phyloP scores from a whole-genome alignment of 2,797 vertebrate genomes.

The Knipowitschia caucasica region DNA sequence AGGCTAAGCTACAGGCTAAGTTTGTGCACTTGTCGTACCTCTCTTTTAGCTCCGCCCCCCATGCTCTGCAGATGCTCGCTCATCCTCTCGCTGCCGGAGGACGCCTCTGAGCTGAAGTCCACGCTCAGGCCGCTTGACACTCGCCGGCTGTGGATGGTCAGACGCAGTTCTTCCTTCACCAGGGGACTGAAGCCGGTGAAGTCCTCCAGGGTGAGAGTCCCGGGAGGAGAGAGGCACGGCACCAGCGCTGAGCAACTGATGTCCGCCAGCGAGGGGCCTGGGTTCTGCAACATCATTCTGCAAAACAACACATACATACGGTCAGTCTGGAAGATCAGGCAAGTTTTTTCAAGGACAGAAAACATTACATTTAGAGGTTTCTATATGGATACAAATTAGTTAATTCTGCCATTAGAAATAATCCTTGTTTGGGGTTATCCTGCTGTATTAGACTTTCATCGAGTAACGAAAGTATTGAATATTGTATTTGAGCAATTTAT shows the following conservation, averaged over 20 bases:
- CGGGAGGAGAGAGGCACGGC: conserved; percentile 90
- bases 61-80: not conserved
- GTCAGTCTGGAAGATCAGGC: no score
- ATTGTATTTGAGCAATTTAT: no score
- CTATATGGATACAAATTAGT: no score
- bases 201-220: conserved; percentile 89
- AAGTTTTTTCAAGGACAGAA: no score
- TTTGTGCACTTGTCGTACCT: conserved; percentile 33
- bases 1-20: not conserved
- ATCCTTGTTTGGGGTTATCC: no score
- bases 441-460: no score
- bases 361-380: no score
- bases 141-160: conserved; percentile 87
- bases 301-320: no score
- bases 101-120: conserved; percentile 75
- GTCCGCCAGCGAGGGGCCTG: conserved; percentile 86
- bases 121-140: conserved; percentile 80
- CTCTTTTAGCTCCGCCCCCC: conserved; percentile 37
- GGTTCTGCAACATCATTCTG: conserved; percentile 96
- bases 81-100: conserved; percentile 70
- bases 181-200: conserved; percentile 89
- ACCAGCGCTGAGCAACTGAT: conserved; percentile 91
- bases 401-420: no score
- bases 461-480: no score
- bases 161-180: conserved; percentile 91